These are phyloP conservation scores for Aptenodytes patagonicus DNA, from an alignment of 2,113 vertebrate genomes.

Conservation along the genomic window DNA sequence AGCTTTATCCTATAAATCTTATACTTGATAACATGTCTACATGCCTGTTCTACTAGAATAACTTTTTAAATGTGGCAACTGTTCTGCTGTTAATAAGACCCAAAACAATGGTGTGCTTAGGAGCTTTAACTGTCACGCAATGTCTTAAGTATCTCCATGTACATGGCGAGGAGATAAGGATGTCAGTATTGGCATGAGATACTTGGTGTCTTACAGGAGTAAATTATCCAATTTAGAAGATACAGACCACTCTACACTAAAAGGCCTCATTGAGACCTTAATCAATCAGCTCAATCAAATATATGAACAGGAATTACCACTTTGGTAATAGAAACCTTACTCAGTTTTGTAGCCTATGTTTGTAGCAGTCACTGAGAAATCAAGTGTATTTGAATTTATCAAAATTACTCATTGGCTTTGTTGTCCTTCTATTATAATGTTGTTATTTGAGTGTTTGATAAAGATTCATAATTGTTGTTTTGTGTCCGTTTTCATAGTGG, in stretches of 20 bases:
- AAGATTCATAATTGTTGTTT: neutral
- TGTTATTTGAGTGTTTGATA: neutral
- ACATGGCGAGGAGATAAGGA: neutral
- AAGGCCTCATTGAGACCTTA: neutral
- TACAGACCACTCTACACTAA: neutral
- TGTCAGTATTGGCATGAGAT: neutral
- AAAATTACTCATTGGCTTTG: neutral
- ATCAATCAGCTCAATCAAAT: neutral
- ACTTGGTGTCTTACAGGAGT: neutral
- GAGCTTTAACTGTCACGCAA: accelerated
- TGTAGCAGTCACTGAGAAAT: neutral
- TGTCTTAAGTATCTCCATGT: neutral
- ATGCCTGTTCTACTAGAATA: neutral
- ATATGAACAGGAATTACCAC: neutral
- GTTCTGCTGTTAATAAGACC: neutral
- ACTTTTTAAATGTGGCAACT: neutral
- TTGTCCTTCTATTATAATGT: neutral
- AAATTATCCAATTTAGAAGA: neutral
- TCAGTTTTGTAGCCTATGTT: neutral
- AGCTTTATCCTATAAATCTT: neutral
- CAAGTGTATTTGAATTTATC: neutral
- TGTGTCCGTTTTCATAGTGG: neutral
- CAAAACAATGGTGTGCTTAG: neutral
- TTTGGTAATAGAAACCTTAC: neutral
- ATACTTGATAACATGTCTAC: accelerated